Base-by-base conservation (phyloP, 92 coral and sea anemone genomes). In the Paramuricea clavata region DNA sequence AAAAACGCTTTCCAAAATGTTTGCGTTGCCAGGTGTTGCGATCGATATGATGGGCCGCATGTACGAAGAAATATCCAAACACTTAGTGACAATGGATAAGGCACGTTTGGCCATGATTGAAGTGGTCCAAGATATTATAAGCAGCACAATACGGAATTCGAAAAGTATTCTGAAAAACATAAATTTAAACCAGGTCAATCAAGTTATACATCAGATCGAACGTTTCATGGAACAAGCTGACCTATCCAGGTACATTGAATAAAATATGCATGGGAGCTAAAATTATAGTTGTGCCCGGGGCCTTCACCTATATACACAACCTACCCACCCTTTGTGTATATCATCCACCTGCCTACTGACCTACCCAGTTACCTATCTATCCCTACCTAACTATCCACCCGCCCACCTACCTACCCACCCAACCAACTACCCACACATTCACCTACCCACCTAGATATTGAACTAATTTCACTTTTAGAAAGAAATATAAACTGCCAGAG, bases 1-100 rank as follows among this genome's bases (percentile, higher is more conserved):
- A 15, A 62, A 21, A 19, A 87, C 81, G 23, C 93, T 93, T 35
- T 90, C 92, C 62, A 88, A 91, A 35, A 91, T 95, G 54, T 85
- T 95, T 94, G 97, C 95, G 12, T 92, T 93, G 13, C 92, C 91
- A 60, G 97, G 98, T 31, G 98, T 95, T 83, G 98, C 94, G n/a
- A 93, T 95, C 27, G 98, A 95, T 54, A 92, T 93, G 3, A 95
- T 95, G 13, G 98, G 98, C 12, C 93, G 98, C 59, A 95, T 95
- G 98, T 7, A 67, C 0, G 86, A 81, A 0, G 98, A 95, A 25
- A 95, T 95, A 6, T 25, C 70, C 3, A 30, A 62, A 62, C 70
- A 62, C 21, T 26, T 26, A 16, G 70, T 26, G 13, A 26, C 35
- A 26, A 35, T 62, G 17, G 70, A 26, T 8, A 16, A 62, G 21